A percentile compares a stretch with the other conserved stretches of the same genome.
Conservation (phyloP, 2,113 vertebrate species). For the Prionailurus viverrinus region DNA sequence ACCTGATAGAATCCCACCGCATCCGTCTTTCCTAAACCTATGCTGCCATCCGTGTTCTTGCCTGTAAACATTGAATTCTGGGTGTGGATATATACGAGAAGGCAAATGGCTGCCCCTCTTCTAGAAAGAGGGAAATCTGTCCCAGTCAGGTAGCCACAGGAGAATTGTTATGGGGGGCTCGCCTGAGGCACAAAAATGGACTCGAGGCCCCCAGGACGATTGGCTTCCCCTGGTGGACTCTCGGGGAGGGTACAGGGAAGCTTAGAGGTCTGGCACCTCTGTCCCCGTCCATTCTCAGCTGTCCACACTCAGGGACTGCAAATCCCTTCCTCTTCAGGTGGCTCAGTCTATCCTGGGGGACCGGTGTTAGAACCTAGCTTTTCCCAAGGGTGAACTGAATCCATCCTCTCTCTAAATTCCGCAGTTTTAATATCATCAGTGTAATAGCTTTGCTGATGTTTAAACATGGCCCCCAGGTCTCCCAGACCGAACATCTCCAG, state of each 20-base stretch:
- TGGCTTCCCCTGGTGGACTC: too few species aligned
- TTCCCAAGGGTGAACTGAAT: not conserved
- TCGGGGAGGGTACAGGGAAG: not conserved
- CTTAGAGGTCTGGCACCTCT: not conserved
- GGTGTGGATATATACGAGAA: not conserved
- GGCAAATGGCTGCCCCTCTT: not conserved
- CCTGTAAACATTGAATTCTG: not conserved
- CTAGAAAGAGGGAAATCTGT: not conserved
- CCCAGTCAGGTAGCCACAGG: not conserved
- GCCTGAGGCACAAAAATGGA: not conserved
- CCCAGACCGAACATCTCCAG: not conserved
- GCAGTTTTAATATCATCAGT: not conserved
- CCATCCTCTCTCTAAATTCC: not conserved
- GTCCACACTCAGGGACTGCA: not conserved
- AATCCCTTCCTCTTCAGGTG: not conserved
- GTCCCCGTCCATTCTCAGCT: not conserved
- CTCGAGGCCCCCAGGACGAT: accelerated
- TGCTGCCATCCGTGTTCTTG: not conserved
- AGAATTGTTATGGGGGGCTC: not conserved
- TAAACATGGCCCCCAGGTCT: too few species aligned
- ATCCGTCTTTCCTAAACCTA: not conserved
- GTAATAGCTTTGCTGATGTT: not conserved
- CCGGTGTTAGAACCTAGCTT: not conserved
- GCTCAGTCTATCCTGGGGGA: not conserved
- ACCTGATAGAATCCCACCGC: not conserved